A percentile compares a stretch with the other conserved stretches of the same genome.
Evolutionary conservation across 2,797 vertebrate species (phyloP).

Genomic region (Tachyglossus aculeatus): DNA sequence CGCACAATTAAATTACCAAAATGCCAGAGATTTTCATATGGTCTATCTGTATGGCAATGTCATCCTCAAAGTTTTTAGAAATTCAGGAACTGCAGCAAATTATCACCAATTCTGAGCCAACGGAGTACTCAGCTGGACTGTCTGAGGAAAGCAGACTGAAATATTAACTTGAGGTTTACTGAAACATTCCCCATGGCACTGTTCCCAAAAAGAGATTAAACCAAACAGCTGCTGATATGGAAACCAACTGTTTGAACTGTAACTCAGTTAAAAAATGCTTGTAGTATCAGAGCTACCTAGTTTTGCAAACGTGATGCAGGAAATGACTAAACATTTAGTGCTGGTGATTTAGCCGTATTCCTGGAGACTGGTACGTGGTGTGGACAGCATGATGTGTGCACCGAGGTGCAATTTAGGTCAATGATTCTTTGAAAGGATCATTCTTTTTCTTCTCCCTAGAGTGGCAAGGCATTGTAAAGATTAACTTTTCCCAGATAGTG

Average conservation of each 20-base stretch:
- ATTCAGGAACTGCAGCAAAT: background rate
- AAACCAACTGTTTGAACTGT: constrained; percentile 63
- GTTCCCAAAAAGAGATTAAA: constrained; percentile 62
- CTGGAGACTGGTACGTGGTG: constrained; percentile 66
- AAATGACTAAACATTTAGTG: constrained; percentile 74
- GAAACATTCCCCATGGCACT: constrained; percentile 47
- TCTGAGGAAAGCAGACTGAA: constrained; percentile 27
- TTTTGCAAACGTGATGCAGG: constrained; percentile 70
- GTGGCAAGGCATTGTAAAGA: constrained; percentile 29
- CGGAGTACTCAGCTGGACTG: constrained; percentile 11
- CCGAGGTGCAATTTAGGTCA: constrained; percentile 65
- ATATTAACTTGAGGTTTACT: constrained; percentile 38
- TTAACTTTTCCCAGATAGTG: constrained; percentile 44
- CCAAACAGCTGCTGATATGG: constrained; percentile 69
- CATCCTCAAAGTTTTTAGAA: background rate
- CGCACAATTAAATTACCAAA: background rate
- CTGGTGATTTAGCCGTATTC: constrained; percentile 67
- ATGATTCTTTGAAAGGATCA: constrained; percentile 60
- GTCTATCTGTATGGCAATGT: background rate
- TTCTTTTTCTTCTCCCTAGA: constrained; percentile 26
- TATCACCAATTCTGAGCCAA: constrained; percentile 6
- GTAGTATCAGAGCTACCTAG: constrained; percentile 40
- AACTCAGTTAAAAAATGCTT: constrained; percentile 59
- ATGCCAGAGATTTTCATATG: background rate
- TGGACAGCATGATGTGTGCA: constrained; percentile 66